Percentiles rank a stretch among this genome's conserved stretches.
These are phyloP conservation scores for Heliconius congener DNA, from an alignment of 1,140 invertebrate genomes.

Conservation along the genomic window DNA sequence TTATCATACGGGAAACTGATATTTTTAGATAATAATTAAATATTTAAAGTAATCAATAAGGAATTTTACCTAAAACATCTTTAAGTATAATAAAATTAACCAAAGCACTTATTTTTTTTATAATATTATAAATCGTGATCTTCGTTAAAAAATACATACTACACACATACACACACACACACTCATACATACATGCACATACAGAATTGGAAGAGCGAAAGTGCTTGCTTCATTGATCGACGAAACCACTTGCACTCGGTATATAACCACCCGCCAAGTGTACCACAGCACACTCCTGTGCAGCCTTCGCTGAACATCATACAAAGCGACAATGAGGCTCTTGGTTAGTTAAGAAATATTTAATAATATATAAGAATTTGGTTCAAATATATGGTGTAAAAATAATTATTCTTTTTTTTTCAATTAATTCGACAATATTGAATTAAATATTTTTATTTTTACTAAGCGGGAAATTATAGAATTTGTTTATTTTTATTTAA, in stretches of 20 bases:
- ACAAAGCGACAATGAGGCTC: conserved; percentile 76
- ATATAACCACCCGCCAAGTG: conserved; percentile 61
- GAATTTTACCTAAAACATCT: too few species aligned
- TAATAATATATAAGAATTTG: neutral
- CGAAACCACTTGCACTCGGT: conserved; percentile 65
- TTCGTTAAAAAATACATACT: conserved; percentile 49
- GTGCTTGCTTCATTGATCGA: conserved; percentile 70
- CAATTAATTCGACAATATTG: neutral
- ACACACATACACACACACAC: conserved; percentile 52
- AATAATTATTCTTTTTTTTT: neutral
- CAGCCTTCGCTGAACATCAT: conserved; percentile 71
- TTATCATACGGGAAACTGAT: too few species aligned
- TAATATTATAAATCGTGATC: conserved; percentile 25
- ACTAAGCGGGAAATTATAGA: neutral
- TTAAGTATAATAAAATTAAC: neutral
- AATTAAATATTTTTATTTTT: neutral
- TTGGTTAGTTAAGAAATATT: conserved; percentile 65
- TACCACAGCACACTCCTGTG: conserved; percentile 64
- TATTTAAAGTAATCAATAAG: too few species aligned
- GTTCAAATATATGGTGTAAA: neutral
- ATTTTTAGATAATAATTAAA: too few species aligned
- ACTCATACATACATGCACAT: conserved; percentile 63
- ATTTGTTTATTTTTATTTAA: neutral
- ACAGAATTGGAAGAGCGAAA: conserved; percentile 64
- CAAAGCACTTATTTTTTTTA: neutral